These are phyloP conservation scores for Drosophila kuntzei DNA, from an alignment of 2,888 invertebrate genomes.

Conservation along the genomic window DNA sequence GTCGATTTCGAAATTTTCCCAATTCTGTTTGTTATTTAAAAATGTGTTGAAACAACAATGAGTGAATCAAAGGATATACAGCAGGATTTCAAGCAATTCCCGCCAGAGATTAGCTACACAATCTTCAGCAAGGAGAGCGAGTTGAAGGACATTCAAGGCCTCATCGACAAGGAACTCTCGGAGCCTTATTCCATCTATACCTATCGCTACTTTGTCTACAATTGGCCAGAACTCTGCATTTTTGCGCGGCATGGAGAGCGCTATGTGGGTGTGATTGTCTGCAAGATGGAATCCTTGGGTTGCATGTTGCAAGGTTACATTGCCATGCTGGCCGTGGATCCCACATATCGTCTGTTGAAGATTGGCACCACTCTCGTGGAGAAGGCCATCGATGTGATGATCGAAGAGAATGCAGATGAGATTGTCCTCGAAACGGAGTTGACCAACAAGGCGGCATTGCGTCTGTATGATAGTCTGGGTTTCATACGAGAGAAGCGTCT, in stretches of 20 bases:
- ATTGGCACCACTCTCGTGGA: slow-evolving; percentile 60
- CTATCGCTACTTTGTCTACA: slow-evolving; percentile 72
- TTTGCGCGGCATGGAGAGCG: slow-evolving; percentile 53
- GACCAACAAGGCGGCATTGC: slow-evolving; percentile 97
- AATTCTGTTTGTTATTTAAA: background rate
- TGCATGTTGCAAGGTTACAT: slow-evolving; percentile 52
- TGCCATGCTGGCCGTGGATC: slow-evolving; percentile 71
- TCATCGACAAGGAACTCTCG: slow-evolving; percentile 60
- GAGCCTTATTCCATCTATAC: slow-evolving; percentile 74
- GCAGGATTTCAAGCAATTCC: background rate
- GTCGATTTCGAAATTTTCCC: slow-evolving; percentile 8
- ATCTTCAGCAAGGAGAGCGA: slow-evolving; percentile 50
- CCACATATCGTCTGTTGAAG: slow-evolving; percentile 46
- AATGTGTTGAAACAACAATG: slow-evolving; percentile 28
- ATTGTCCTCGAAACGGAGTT: slow-evolving; percentile 99
- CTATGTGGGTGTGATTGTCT: slow-evolving; percentile 69
- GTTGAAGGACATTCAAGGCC: slow-evolving; percentile 37
- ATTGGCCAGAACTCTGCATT: slow-evolving; percentile 67
- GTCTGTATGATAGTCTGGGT: slow-evolving; percentile 98
- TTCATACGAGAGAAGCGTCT: slow-evolving; percentile 99
- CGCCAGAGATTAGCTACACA: slow-evolving; percentile 81
- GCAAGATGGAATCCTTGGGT: slow-evolving; percentile 44
- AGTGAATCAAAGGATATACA: slow-evolving; percentile 6
- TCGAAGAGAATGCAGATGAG: slow-evolving; percentile 97
- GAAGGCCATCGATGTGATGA: slow-evolving; percentile 91